A percentile compares a stretch with the other conserved stretches of the same genome.
These are phyloP conservation scores for Smittia sp. DNA, from an alignment of 2,888 invertebrate species.

Conservation along the genomic window DNA sequence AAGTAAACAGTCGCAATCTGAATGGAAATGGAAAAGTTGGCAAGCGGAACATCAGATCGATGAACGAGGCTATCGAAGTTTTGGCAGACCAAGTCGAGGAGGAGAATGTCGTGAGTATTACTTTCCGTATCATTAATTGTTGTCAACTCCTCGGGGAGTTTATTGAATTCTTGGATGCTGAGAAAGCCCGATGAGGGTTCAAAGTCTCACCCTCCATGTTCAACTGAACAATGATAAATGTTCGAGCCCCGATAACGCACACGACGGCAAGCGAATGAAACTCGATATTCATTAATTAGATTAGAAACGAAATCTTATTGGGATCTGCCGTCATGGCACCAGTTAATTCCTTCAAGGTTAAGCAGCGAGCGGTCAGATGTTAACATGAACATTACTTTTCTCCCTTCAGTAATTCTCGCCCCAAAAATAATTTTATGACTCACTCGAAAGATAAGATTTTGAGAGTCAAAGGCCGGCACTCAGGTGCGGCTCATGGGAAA, in stretches of 20 bases:
- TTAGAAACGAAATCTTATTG: background rate
- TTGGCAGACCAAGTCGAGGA: conserved; percentile 37
- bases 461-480: background rate
- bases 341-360: background rate
- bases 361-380: background rate
- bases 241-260: background rate
- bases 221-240: background rate
- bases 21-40: conserved; percentile 26
- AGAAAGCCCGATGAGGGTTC: background rate
- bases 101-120: conserved; percentile 29
- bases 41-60: conserved; percentile 25
- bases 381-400: background rate
- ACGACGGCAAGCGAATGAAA: background rate
- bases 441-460: background rate
- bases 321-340: background rate
- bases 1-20: conserved; percentile 34
- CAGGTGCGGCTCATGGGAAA: background rate
- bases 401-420: background rate
- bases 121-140: background rate
- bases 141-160: background rate
- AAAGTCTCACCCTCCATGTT: background rate
- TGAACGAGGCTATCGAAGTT: conserved; percentile 40
- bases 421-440: background rate
- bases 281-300: conserved; percentile 22
- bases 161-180: background rate